phyloP scores from a whole-genome alignment of 2,797 vertebrate genomes.

The Sylvia borin region DNA sequence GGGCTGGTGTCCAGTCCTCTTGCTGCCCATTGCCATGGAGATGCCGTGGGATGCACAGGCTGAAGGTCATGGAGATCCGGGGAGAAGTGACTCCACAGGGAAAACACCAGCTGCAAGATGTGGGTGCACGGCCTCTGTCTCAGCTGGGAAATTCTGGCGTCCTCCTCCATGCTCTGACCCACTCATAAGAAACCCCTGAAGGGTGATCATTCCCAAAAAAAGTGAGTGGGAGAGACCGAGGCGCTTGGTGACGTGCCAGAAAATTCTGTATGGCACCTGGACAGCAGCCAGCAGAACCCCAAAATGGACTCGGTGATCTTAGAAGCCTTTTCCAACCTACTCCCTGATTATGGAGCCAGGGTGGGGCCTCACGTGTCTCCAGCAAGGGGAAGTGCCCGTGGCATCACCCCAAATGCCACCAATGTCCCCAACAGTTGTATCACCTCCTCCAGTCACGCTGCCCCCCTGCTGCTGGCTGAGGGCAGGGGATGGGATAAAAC shows the following conservation, averaged over 20 bases:
- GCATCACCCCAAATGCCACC: accelerated
- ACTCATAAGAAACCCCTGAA: background rate
- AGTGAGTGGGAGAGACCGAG: accelerated
- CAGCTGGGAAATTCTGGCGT: background rate
- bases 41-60: background rate
- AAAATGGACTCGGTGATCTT: accelerated
- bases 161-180: background rate
- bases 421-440: accelerated
- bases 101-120: accelerated
- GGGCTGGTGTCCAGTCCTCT: accelerated
- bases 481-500: background rate
- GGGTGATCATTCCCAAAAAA: background rate
- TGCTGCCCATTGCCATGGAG: background rate
- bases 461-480: background rate
- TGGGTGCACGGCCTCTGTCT: background rate
- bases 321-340: background rate
- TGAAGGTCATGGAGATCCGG: accelerated
- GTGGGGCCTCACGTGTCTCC: background rate
- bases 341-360: accelerated
- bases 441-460: background rate
- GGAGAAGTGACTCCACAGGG: background rate
- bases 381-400: accelerated
- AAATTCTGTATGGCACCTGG: accelerated
- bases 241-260: background rate
- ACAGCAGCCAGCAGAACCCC: background rate